These are phyloP conservation scores for Reinhardtius hippoglossoides DNA, from an alignment of 2,113 vertebrate species.

Conservation along the genomic window DNA sequence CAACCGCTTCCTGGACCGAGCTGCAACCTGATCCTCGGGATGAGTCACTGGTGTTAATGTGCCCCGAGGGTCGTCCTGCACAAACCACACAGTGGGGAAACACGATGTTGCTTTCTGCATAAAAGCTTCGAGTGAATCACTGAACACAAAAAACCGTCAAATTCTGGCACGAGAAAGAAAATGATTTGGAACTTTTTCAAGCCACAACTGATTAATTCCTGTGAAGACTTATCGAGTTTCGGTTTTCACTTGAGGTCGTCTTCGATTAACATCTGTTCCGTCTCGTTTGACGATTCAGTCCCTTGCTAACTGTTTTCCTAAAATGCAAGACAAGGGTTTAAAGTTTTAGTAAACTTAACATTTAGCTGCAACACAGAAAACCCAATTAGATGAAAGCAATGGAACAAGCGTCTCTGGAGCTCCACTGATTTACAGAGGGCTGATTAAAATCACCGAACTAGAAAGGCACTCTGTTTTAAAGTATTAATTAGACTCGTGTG, in stretches of 20 bases:
- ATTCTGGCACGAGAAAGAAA: not conserved
- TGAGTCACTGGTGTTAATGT: slow-evolving; percentile 41
- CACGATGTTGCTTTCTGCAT: not conserved
- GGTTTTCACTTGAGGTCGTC: not conserved
- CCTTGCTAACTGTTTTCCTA: too few species aligned
- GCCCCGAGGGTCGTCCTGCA: slow-evolving; percentile 30
- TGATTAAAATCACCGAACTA: too few species aligned
- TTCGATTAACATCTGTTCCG: too few species aligned
- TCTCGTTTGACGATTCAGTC: too few species aligned
- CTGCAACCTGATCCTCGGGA: slow-evolving; percentile 31
- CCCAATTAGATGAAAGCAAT: too few species aligned
- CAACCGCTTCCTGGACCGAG: slow-evolving; percentile 29
- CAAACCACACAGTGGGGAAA: not conserved
- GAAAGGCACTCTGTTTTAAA: too few species aligned
- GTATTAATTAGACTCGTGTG: too few species aligned
- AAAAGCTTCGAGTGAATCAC: slow-evolving; percentile 13
- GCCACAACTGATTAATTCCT: not conserved
- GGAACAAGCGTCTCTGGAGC: too few species aligned
- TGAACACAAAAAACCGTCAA: slow-evolving; percentile 5
- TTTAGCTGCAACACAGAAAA: too few species aligned
- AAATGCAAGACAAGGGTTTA: too few species aligned
- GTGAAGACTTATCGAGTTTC: not conserved
- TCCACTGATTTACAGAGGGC: too few species aligned
- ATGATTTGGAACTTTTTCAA: not conserved
- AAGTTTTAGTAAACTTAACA: too few species aligned